Conservation (phyloP, 2,113 vertebrate genomes). For the Scomber japonicus region DNA sequence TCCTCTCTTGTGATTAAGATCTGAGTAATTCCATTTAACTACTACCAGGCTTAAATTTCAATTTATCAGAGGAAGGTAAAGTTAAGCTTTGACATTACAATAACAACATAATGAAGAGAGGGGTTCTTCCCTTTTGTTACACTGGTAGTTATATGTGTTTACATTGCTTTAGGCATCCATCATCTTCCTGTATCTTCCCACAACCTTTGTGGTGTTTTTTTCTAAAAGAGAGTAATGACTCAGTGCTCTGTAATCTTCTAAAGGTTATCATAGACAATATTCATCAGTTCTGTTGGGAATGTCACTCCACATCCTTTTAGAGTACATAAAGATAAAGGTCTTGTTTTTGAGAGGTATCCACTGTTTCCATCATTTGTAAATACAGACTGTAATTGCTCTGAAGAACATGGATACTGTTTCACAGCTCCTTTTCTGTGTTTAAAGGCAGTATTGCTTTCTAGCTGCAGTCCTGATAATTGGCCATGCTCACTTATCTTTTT, state of each 20-base stretch:
- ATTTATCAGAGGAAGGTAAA: background rate
- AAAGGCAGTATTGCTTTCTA: constrained; percentile 50
- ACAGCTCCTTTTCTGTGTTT: constrained; percentile 46
- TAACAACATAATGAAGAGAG: background rate
- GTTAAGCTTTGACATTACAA: constrained; percentile 1
- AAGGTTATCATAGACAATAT: constrained; percentile 52
- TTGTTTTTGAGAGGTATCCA: constrained; percentile 14
- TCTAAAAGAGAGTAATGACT: constrained; percentile 24
- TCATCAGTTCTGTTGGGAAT: constrained; percentile 38
- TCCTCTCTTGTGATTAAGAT: background rate
- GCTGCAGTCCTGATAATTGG: constrained; percentile 70
- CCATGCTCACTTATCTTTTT: constrained; percentile 67
- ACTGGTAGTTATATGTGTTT: background rate
- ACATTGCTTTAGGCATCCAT: constrained; percentile 1
- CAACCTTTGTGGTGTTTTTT: constrained; percentile 18
- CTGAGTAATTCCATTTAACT: constrained; percentile 1
- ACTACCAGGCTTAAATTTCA: background rate
- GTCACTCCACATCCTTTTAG: constrained; percentile 31
- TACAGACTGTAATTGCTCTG: constrained; percentile 27
- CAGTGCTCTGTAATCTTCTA: constrained; percentile 25
- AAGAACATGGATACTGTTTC: constrained; percentile 34
- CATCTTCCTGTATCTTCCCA: constrained; percentile 4
- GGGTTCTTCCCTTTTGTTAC: background rate
- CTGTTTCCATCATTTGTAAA: constrained; percentile 33
- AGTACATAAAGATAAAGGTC: background rate